A percentile compares a stretch with the other conserved stretches of the same genome.
Conservation (phyloP, 1,140 invertebrate genomes). For the Theocolax elegans region DNA sequence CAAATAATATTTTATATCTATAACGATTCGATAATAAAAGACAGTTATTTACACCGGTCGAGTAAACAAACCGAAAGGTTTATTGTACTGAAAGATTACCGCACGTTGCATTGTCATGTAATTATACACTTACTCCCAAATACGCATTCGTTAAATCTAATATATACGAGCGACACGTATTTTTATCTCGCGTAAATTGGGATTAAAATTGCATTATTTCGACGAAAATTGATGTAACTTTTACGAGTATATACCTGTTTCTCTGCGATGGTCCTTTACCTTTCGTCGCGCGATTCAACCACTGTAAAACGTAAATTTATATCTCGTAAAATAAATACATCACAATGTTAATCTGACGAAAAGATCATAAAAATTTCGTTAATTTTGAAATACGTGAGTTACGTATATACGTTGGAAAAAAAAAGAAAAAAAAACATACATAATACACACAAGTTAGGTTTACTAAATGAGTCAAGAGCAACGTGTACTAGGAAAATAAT, state of each 20-base stretch:
- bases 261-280: background rate
- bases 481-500: too few species aligned
- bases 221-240: background rate
- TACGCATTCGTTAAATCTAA: background rate
- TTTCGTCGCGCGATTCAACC: background rate
- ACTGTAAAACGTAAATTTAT: background rate
- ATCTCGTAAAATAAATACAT: conserved; percentile 1
- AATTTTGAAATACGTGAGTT: too few species aligned
- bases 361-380: background rate
- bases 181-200: background rate
- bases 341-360: background rate
- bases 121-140: background rate
- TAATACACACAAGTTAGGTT: too few species aligned
- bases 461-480: too few species aligned
- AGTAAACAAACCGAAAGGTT: background rate
- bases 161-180: too few species aligned
- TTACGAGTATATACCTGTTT: background rate
- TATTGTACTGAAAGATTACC: background rate
- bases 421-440: too few species aligned
- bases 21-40: background rate
- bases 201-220: background rate
- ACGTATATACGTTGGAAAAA: too few species aligned
- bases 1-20: background rate
- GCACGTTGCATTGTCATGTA: background rate
- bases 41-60: background rate